phyloP scores from a whole-genome alignment of 2,888 invertebrate genomes.

The Embidobia sp. region DNA sequence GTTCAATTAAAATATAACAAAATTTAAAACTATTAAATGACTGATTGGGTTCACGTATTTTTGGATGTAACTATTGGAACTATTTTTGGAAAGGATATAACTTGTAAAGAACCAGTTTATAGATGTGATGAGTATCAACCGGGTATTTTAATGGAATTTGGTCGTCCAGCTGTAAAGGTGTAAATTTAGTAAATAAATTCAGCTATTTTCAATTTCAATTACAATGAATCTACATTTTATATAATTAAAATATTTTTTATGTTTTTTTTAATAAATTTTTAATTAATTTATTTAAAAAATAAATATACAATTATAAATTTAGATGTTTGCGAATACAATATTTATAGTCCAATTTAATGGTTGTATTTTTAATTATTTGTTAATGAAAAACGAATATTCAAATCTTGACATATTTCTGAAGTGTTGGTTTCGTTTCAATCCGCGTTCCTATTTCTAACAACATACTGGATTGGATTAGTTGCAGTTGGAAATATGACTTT shows the following conservation, averaged over 20 bases:
- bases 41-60: constrained; percentile 71
- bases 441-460: too few species aligned
- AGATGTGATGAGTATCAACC: constrained; percentile 78
- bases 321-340: too few species aligned
- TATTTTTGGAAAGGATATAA: constrained; percentile 77
- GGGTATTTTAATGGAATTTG: constrained; percentile 75
- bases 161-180: constrained; percentile 73
- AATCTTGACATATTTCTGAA: too few species aligned
- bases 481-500: background rate
- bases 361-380: too few species aligned
- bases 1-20: too few species aligned
- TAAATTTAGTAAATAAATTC: background rate
- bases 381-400: too few species aligned
- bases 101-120: constrained; percentile 76
- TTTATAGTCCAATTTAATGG: too few species aligned
- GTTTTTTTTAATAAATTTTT: too few species aligned
- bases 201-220: constrained; percentile 9
- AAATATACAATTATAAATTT: too few species aligned
- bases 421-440: background rate
- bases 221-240: background rate
- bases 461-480: too few species aligned
- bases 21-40: constrained; percentile 72
- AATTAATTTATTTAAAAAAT: too few species aligned
- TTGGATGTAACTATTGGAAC: constrained; percentile 75
- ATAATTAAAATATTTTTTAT: too few species aligned